Conservation (phyloP, 2,888 invertebrate genomes). For the Lampropteryx suffumata region DNA sequence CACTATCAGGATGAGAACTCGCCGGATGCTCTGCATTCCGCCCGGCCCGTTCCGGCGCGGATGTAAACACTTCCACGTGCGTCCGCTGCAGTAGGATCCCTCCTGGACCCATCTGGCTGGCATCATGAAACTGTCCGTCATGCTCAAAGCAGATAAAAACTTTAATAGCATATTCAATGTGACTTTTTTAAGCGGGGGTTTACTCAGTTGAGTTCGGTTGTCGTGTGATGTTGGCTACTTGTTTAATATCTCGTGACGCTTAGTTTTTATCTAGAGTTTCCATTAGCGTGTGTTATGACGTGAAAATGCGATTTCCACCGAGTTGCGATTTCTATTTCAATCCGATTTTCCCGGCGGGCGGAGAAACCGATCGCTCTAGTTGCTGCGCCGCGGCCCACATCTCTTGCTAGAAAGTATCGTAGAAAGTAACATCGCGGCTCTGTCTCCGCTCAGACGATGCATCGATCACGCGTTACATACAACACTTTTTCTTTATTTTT, state of each 20-base stretch:
- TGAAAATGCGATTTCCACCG: slow-evolving; percentile 77
- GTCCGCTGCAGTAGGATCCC: slow-evolving; percentile 51
- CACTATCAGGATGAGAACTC: slow-evolving; percentile 18
- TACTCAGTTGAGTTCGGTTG: too few relatives aligned
- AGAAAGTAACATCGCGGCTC: slow-evolving; percentile 79
- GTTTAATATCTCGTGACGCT: slow-evolving; percentile 8
- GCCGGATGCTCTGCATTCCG: slow-evolving; percentile 50
- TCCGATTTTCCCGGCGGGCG: slow-evolving; percentile 79
- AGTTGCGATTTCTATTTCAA: slow-evolving; percentile 80
- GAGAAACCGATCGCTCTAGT: slow-evolving; percentile 82
- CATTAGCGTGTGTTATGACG: slow-evolving; percentile 65
- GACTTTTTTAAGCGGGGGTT: too few relatives aligned
- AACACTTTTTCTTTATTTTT: slow-evolving; percentile 58
- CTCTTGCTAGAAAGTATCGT: slow-evolving; percentile 82
- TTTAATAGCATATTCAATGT: too few relatives aligned
- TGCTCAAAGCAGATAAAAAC: slow-evolving; percentile 34
- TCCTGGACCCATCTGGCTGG: slow-evolving; percentile 28
- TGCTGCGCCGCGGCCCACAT: slow-evolving; percentile 78
- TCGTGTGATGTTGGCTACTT: too few relatives aligned
- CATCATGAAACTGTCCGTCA: slow-evolving; percentile 31
- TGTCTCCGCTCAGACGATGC: slow-evolving; percentile 69
- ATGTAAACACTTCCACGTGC: slow-evolving; percentile 76
- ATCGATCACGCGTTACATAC: slow-evolving; percentile 60
- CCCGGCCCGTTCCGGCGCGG: slow-evolving; percentile 50
- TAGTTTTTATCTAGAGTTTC: slow-evolving; percentile 46